Conservation (phyloP, 2,113 vertebrate genomes). For the Coptodon rendalli region DNA sequence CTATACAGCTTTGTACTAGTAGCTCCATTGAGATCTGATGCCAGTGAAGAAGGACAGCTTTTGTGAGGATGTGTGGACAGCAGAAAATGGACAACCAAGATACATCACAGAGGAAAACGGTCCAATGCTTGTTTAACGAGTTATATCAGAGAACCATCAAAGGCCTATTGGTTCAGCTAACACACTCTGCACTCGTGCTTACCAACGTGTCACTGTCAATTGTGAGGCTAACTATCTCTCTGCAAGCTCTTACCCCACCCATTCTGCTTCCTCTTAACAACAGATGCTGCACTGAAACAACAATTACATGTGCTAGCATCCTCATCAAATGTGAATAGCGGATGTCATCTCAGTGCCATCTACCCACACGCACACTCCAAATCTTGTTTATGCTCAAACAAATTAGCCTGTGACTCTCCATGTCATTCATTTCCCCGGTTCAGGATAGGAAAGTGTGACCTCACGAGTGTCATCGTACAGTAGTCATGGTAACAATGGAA, state of each 20-base stretch:
- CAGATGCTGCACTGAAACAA: conserved; percentile 61
- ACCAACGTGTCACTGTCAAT: conserved; percentile 63
- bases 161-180: conserved; percentile 46
- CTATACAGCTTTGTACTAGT: not conserved
- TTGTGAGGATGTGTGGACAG: conserved; percentile 23
- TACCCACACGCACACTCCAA: conserved; percentile 34
- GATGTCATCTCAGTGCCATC: conserved; percentile 27
- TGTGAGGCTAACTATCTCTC: conserved; percentile 49
- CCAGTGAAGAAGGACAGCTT: conserved; percentile 25
- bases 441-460: not conserved
- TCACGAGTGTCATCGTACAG: not conserved
- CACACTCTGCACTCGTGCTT: conserved; percentile 29
- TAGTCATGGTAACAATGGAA: not conserved
- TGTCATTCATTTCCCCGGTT: not conserved
- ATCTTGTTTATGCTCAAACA: conserved; percentile 36
- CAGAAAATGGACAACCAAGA: conserved; percentile 48
- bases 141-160: conserved; percentile 57
- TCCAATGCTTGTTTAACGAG: conserved; percentile 54
- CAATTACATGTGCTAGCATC: conserved; percentile 48
- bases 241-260: not conserved
- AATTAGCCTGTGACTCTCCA: conserved; percentile 8
- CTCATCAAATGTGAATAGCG: conserved; percentile 55
- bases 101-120: conserved; percentile 50
- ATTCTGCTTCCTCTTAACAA: conserved; percentile 13
- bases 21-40: conserved; percentile 21